Conservation (phyloP, 2,113 vertebrate genomes). For the Festucalex cinctus region DNA sequence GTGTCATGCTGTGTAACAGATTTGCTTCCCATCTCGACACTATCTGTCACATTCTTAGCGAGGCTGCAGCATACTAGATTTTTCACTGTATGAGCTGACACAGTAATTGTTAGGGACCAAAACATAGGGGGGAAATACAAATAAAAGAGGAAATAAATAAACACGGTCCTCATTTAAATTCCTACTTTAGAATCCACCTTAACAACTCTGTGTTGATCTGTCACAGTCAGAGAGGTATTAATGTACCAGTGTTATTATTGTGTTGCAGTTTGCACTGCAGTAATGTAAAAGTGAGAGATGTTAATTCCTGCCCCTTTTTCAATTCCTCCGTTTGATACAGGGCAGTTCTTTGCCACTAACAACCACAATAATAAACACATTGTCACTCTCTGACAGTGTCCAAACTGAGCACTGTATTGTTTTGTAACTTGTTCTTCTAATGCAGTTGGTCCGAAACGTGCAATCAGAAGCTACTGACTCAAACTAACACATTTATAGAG, state of each 20-base stretch:
- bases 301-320: background rate
- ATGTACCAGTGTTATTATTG: background rate
- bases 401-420: background rate
- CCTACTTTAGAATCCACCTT: background rate
- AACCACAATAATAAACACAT: background rate
- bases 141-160: background rate
- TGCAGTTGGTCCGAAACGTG: background rate
- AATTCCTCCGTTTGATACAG: background rate
- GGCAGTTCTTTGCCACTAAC: background rate
- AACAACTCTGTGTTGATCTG: background rate
- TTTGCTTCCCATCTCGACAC: slow-evolving; percentile 16
- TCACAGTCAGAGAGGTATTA: background rate
- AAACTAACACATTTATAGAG: background rate
- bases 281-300: background rate
- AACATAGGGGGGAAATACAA: background rate
- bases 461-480: background rate
- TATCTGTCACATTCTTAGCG: slow-evolving; percentile 15
- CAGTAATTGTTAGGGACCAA: slow-evolving; percentile 4
- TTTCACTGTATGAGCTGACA: slow-evolving; percentile 1
- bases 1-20: slow-evolving; percentile 12
- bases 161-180: background rate
- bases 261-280: background rate
- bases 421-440: background rate
- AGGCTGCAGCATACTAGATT: slow-evolving; percentile 12
- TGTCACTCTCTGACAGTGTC: background rate